Base-by-base conservation (phyloP, 1,140 invertebrate genomes). In the Bombus breviceps region DNA sequence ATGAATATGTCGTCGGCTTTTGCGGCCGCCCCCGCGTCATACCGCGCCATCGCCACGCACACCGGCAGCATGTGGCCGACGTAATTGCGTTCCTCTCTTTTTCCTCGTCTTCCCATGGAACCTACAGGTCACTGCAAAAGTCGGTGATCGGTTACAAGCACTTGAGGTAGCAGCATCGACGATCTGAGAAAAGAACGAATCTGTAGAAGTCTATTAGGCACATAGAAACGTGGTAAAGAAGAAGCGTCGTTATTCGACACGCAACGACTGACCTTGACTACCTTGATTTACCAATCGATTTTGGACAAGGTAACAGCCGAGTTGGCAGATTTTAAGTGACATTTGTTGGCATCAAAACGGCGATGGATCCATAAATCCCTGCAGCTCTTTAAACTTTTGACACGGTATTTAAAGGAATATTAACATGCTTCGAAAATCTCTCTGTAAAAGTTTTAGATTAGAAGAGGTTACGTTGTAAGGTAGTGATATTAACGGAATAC, bases 1-100 rank as follows among this genome's bases (percentile, higher is more conserved):
- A 91, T 91, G 90, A 91, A 91, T 91, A 91, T 91, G 90, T 91
- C 90, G 79, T 82, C 82, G 90, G 89, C 78, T 90, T 90, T 90
- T 90, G 88, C 83, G 88, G 78, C 71, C 72, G 64, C 62, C 78
- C 57, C 77, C 81, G 79, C 57, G 47, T 72, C 39, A 10, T 68
- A 39, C 62, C 78, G 53, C 62, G 39, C 75, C 64, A 74, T 57
- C 77, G 37, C 74, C 59, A n/a, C 53, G 68, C 86, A 59, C 72
- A 57, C 47, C 43, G 85, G 81, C 87, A 86, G 88, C 81, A 83
- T 90, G 79, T 89, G 89, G 87, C 86, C 85, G 78, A 64, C 84
- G 87, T 92, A 92, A 92, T 92, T 92, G 83, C 88, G 76, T 80
- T 91, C 83, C 91, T 91, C 88, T 91, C 71, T 86, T 72, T 75